Conservation (phyloP, 2,797 vertebrate species). For the Rhinatrema bivittatum region DNA sequence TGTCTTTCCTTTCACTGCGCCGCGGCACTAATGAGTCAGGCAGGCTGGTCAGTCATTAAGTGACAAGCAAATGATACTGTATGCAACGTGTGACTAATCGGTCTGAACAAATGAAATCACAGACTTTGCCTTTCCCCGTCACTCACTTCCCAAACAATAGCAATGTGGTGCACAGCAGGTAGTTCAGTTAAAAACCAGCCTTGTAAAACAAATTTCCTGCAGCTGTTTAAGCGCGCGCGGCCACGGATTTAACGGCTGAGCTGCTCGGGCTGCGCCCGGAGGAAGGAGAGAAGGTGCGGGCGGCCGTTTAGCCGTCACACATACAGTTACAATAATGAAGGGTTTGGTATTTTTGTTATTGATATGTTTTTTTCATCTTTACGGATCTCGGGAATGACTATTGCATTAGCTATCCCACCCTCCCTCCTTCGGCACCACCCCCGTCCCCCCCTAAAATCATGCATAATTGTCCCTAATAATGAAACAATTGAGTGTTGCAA, state of each 20-base stretch:
- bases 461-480: constrained; percentile 13
- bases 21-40: constrained; percentile 71
- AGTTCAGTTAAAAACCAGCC: constrained; percentile 72
- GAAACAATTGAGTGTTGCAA: constrained; percentile 12
- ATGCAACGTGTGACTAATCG: constrained; percentile 72
- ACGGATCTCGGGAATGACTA: constrained; percentile 47
- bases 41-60: constrained; percentile 89
- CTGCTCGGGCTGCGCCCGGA: constrained; percentile 29
- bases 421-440: no score
- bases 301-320: constrained; percentile 32
- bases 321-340: constrained; percentile 63
- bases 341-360: constrained; percentile 56
- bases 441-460: no score
- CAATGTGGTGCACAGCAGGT: constrained; percentile 75
- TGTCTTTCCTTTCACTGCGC: constrained; percentile 87
- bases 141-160: constrained; percentile 77
- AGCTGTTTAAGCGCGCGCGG: constrained; percentile 50
- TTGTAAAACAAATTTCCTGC: constrained; percentile 78
- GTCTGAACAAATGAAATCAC: constrained; percentile 94
- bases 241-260: constrained; percentile 33
- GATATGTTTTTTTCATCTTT: constrained; percentile 57
- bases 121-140: constrained; percentile 79
- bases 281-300: constrained; percentile 35
- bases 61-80: constrained; percentile 98
- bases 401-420: constrained; percentile 41